These are phyloP conservation scores for Flabesymbios commensalis DNA, from an alignment of 2,888 invertebrate genomes.

Conservation along the genomic window DNA sequence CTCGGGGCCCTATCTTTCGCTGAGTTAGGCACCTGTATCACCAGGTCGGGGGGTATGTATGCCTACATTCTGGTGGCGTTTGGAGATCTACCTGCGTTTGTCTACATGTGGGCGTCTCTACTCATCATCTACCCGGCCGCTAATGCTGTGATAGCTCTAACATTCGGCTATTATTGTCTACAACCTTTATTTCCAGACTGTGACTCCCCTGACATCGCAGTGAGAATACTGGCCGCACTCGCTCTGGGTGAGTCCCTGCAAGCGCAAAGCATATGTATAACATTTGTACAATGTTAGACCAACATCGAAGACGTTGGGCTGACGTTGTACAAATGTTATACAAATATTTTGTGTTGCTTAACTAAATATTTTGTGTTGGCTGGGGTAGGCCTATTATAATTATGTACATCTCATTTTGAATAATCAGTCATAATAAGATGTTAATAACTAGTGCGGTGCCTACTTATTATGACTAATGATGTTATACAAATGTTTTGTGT, in stretches of 20 bases:
- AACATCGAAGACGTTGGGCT: too few relatives aligned
- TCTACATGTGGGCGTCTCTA: slow-evolving; percentile 57
- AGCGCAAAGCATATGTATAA: too few relatives aligned
- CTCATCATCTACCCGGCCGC: slow-evolving; percentile 54
- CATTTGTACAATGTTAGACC: too few relatives aligned
- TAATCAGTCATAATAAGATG: too few relatives aligned
- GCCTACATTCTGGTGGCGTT: slow-evolving; percentile 63
- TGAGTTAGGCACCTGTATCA: slow-evolving; percentile 86
- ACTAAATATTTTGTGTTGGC: too few relatives aligned
- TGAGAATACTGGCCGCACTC: slow-evolving; percentile 46
- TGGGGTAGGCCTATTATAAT: too few relatives aligned
- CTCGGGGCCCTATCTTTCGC: slow-evolving; percentile 88
- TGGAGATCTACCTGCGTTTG: slow-evolving; percentile 54
- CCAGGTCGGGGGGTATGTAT: slow-evolving; percentile 64
- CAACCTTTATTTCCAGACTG: slow-evolving; percentile 53
- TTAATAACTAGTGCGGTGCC: too few relatives aligned
- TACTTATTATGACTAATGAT: too few relatives aligned
- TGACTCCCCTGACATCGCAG: slow-evolving; percentile 43
- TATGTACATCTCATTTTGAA: too few relatives aligned
- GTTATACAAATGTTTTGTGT: too few relatives aligned
- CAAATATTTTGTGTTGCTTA: too few relatives aligned
- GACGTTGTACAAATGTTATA: too few relatives aligned
- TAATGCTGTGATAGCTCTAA: slow-evolving; percentile 54
- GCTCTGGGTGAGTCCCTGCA: slow-evolving; percentile 47
- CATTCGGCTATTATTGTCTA: slow-evolving; percentile 56